These are phyloP conservation scores for Drosophila pallidifrons DNA, from an alignment of 1,140 invertebrate species.

Conservation along the genomic window DNA sequence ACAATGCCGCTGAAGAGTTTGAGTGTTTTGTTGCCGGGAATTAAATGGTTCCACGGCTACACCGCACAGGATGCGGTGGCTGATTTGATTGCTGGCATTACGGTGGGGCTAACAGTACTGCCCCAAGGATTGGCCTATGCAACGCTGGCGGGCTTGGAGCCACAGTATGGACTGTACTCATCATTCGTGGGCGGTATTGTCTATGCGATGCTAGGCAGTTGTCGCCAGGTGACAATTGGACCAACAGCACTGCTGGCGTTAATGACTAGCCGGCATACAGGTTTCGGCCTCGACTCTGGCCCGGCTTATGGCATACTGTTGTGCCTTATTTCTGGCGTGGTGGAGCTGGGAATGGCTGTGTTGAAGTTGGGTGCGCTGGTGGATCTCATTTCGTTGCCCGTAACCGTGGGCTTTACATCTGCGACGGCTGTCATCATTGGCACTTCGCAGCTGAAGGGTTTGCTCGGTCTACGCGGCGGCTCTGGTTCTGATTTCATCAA, in stretches of 20 bases:
- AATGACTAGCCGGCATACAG: slow-evolving; percentile 90
- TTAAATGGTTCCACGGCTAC: slow-evolving; percentile 90
- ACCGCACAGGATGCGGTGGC: slow-evolving; percentile 89
- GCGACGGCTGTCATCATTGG: slow-evolving; percentile 96
- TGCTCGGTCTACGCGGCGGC: slow-evolving; percentile 90
- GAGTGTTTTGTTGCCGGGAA: slow-evolving; percentile 86
- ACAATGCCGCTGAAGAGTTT: slow-evolving; percentile 60
- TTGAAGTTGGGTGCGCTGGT: slow-evolving; percentile 96
- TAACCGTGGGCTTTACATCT: slow-evolving; percentile 96
- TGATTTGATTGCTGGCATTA: slow-evolving; percentile 93
- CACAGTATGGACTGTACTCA: slow-evolving; percentile 95
- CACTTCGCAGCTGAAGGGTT: slow-evolving; percentile 93
- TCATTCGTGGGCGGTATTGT: slow-evolving; percentile 96
- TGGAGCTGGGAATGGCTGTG: slow-evolving; percentile 93
- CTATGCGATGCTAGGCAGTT: slow-evolving; percentile 95
- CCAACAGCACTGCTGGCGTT: slow-evolving; percentile 93
- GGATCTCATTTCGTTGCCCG: slow-evolving; percentile 96
- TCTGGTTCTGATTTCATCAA: slow-evolving; percentile 87
- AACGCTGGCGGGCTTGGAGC: slow-evolving; percentile 91
- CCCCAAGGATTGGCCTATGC: slow-evolving; percentile 96
- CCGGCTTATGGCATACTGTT: slow-evolving; percentile 93
- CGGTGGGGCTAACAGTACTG: slow-evolving; percentile 95
- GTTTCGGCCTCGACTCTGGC: slow-evolving; percentile 75
- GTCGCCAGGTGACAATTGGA: slow-evolving; percentile 96
- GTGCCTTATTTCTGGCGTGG: slow-evolving; percentile 92